Evolutionary conservation across 2,113 vertebrate genomes (phyloP), one percentile per base, ranked within the genome.

Genomic region (Ariopsis seemanni): DNA sequence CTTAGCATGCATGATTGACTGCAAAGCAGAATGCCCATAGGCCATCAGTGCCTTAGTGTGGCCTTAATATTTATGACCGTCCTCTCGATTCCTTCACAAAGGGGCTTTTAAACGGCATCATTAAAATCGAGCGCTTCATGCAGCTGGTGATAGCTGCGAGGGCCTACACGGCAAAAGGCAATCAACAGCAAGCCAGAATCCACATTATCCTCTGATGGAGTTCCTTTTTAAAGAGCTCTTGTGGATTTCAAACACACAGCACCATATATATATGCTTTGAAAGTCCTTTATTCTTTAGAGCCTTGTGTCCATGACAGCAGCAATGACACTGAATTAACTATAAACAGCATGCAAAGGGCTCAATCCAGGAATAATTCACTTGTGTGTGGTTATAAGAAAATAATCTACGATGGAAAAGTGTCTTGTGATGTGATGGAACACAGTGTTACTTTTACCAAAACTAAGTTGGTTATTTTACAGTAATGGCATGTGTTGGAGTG

Each of bases 51-150:
- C 88, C 87, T 90, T 86, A 86, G 55, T 25, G 8, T 1, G 15
- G n/a, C 71, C 82, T 88, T 89, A 86, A 89, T 91, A 90, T 89
- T 88, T 89, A 88, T 88, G 34, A 86, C 57, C 67, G 22, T 86
- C 79, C 79, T 89, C 42, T 85, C 48, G 5, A 74, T 87, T 67
- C 69, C 52, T 67, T 67, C 75, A 84, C 82, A 81, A 90, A 90
- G 74, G 71, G 67, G 30, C 81, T 88, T 91, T 88, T 85, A 90
- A 89, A 84, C 48, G 82, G n/a, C n/a, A 84, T 86, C 60, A 12
- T 90, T 89, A 90, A 86, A 91, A 84, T 83, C 53, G 1, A 82
- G 72, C 79, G 62, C 82, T 90, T 77, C 60, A 55, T 67, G 67
- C 53, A 65, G 57, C 57, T 60, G 42, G 58, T 30, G 34, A 89